Base-by-base conservation (phyloP, 2,888 invertebrate species). In the Orthosia incerta region DNA sequence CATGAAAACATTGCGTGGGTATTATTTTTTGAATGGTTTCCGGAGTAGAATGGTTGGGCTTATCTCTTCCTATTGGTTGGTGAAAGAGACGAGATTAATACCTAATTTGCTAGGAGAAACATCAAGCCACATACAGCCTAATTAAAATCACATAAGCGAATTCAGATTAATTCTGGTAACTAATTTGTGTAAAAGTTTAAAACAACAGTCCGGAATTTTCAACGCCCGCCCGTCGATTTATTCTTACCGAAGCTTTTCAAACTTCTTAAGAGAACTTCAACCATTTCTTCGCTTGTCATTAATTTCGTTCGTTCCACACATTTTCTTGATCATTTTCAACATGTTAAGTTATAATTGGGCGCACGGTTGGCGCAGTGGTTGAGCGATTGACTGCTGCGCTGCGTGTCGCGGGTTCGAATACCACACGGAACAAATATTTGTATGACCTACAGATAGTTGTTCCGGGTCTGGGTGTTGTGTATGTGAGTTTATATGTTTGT, bases 21-120 rank as follows among this genome's bases (percentile, higher is more conserved):
- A 45, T 45, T 76, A 39, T 51, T 18, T 18, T 76, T 74, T 66
- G 15, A 18, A 20, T 76, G 45, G 48, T 50, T 76, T 51, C 76
- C 39, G 59, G 18, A 13, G 31, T 16, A 31, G 23, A 68, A 53
- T 77, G 46, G 69, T 20, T 26, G 13, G 7, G 46, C n/a, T 59
- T 68, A 59, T 77, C 77, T 50, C 11, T 18, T 45, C 48, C 39
- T 56, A 9, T 45, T 9, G 26, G 18, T 3, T 46, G 11, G n/a
- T 9, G 0, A 50, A 56, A 26, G 18, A 13, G 71, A 5, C 15
- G n/a, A 9, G 15, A 56, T 23, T 48, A 53, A n/a, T 16, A 20
- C 11, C 31, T 31, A 31, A 31, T 31, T 31, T 7, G 31, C 5
- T 31, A 50, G 26, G 9, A 13, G 15, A 23, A 66, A 23, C 3